Evolutionary conservation across 1,140 invertebrate species (phyloP), one percentile per base, ranked within the genome.

Genomic region (Aphidius ervi): DNA sequence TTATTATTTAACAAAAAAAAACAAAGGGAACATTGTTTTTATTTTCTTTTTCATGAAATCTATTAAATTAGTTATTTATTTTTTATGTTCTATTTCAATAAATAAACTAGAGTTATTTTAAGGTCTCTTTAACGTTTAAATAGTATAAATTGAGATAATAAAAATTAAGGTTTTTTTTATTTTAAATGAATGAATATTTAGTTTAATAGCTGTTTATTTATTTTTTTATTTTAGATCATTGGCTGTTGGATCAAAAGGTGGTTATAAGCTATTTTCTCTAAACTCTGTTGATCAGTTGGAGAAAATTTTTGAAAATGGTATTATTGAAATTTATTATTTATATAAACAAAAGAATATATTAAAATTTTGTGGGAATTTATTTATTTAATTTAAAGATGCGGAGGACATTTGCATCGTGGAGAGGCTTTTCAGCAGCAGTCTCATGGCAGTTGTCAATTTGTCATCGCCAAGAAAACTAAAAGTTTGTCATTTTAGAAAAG

Each of bases 401-500:
- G 91, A 94, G 80, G 95, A 98, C 76, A 90, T 93, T 39, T 94
- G 89, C 71, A 89, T 99, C 59, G 93, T 99, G 57, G 97, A 99
- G 78, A 83, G 97, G 53, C 83, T 99, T 46, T 99, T 99, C 80
- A 95, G 93, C 77, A 98, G 95, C 74, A 97, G 94, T 69, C 83
- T 99, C 66, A 93, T 99, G 68, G 95, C 95, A 31, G 86, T 99
- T 69, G 97, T 99, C 56, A 94, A 92, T 67, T 83, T 95, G 63
- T 87, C 89, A 65, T 91, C 93, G 47, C 95, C 97, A 50, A 85
- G 97, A 67, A 98, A 93, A 79, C 83, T 98, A 20, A 92, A 92
- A 82, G 95, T 99, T 40, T 98, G 94, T 77, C 96, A 99, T 81
- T 99, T 97, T 81, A 97, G 97, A 74, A 98, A 97, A 78, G 93